Conservation (phyloP, 1,140 invertebrate species). For the Steinernema khuongi region DNA sequence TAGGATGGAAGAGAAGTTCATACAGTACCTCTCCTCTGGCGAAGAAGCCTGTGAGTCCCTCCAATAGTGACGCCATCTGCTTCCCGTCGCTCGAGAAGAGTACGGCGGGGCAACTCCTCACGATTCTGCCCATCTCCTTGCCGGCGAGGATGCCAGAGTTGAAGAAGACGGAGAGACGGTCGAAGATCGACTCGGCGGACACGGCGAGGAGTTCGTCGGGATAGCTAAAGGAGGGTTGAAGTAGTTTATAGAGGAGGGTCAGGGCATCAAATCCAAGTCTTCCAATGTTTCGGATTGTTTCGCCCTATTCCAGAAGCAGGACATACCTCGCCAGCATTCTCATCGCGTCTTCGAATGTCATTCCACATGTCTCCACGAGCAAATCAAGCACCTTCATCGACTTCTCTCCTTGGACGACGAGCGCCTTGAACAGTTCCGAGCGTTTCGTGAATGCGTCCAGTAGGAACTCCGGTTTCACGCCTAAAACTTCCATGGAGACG, state of each 20-base stretch:
- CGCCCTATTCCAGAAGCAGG: too few relatives aligned
- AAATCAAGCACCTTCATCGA: conserved; percentile 19
- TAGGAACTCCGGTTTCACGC: conserved; percentile 26
- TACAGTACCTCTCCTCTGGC: conserved; percentile 38
- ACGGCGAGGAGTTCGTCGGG: conserved; percentile 19
- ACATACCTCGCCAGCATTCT: conserved; percentile 23
- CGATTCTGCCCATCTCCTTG: conserved; percentile 23
- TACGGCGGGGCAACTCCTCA: conserved; percentile 40
- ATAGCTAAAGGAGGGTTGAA: conserved; percentile 15
- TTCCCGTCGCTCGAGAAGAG: conserved; percentile 36
- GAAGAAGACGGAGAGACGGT: conserved; percentile 33
- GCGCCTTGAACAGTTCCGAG: conserved; percentile 21
- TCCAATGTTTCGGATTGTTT: too few relatives aligned
- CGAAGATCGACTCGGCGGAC: background rate
- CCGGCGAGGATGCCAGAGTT: conserved; percentile 29
- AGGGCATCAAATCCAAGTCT: too few relatives aligned
- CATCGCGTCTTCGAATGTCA: conserved; percentile 31
- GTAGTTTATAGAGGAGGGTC: too few relatives aligned
- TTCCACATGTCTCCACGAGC: conserved; percentile 24
- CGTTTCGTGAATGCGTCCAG: conserved; percentile 19
- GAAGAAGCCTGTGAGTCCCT: conserved; percentile 42
- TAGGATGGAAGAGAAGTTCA: background rate
- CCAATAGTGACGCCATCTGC: conserved; percentile 30
- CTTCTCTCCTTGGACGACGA: conserved; percentile 20
- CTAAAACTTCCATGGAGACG: background rate